These are phyloP conservation scores for Spheniscus mendiculus DNA, from an alignment of 2,113 vertebrate species.

Conservation along the genomic window DNA sequence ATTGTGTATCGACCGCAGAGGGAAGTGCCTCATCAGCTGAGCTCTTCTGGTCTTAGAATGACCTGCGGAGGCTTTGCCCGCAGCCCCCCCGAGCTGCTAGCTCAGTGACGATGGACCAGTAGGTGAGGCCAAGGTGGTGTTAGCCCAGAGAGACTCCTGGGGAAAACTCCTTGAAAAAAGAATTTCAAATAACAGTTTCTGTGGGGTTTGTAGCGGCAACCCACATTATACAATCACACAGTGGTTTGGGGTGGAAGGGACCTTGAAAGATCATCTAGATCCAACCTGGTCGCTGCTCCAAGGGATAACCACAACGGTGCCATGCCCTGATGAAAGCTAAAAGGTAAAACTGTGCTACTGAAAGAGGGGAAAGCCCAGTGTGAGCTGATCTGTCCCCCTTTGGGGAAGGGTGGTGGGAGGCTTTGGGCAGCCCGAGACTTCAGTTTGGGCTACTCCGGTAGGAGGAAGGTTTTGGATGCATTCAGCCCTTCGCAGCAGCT, in stretches of 20 bases:
- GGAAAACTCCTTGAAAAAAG: not conserved
- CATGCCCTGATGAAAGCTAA: accelerated
- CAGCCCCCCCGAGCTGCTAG: too few species aligned
- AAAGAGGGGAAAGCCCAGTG: accelerated
- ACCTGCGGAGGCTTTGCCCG: not conserved
- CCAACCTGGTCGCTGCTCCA: accelerated
- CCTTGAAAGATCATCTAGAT: not conserved
- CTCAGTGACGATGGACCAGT: accelerated
- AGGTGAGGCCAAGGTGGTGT: accelerated
- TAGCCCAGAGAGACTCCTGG: not conserved
- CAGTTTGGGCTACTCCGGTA: accelerated
- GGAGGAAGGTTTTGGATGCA: accelerated
- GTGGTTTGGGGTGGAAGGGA: not conserved
- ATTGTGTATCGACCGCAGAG: not conserved
- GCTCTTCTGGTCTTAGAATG: not conserved
- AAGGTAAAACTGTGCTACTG: not conserved
- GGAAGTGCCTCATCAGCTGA: not conserved
- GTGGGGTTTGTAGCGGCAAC: not conserved
- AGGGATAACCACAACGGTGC: accelerated
- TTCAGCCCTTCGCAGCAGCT: not conserved
- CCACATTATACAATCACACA: accelerated
- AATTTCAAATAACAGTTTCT: not conserved
- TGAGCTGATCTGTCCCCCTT: not conserved
- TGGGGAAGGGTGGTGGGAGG: not conserved
- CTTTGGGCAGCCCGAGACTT: not conserved